phyloP scores from a whole-genome alignment of 1,140 invertebrate species.

The Phortica variegata region DNA sequence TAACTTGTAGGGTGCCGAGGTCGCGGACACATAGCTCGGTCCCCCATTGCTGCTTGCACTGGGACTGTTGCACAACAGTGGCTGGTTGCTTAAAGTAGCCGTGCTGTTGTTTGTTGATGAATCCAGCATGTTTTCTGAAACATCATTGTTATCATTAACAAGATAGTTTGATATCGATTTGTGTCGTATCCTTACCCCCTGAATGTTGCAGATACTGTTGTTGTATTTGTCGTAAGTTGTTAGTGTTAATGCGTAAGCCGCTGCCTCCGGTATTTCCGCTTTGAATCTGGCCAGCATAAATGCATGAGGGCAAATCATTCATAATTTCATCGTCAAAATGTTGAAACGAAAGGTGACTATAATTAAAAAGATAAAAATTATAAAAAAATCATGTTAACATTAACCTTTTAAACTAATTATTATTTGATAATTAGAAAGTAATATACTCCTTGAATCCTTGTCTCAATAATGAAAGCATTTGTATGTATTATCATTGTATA shows the following conservation, averaged over 20 bases:
- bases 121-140: constrained; percentile 40
- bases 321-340: constrained; percentile 55
- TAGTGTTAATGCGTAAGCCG: constrained; percentile 37
- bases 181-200: constrained; percentile 20
- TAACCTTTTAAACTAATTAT: no score
- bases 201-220: constrained; percentile 53
- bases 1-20: constrained; percentile 69
- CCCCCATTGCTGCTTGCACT: constrained; percentile 35
- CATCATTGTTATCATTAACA: not conserved
- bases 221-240: constrained; percentile 51
- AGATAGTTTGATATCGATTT: no score
- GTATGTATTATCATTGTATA: not conserved
- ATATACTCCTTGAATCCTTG: no score
- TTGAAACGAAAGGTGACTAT: constrained; percentile 50
- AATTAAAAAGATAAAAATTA: not conserved
- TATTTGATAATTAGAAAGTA: no score
- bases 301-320: constrained; percentile 53
- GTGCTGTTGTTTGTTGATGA: constrained; percentile 36
- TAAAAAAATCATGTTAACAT: no score
- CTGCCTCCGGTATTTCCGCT: constrained; percentile 14
- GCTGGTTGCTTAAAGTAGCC: constrained; percentile 25
- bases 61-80: constrained; percentile 48
- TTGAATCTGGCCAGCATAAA: constrained; percentile 49
- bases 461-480: no score
- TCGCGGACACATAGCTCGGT: constrained; percentile 20